Conservation (phyloP, 2,113 vertebrate genomes). For the Tetrao urogallus region DNA sequence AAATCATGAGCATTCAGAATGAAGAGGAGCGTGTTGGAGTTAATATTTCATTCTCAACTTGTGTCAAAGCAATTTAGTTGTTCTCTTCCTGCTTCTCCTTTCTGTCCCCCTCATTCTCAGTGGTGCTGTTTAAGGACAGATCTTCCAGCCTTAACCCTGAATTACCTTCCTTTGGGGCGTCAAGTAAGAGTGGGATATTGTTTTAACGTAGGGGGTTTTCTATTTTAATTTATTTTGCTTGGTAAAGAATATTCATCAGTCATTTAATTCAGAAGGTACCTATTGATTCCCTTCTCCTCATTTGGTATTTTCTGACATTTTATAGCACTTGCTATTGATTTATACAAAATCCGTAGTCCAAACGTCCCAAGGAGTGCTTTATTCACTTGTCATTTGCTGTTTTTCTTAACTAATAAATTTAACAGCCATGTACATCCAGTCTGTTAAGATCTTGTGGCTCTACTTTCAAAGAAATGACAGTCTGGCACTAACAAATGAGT, state of each 20-base stretch:
- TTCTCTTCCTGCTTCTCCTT: background rate
- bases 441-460: constrained; percentile 54
- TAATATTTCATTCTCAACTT: constrained; percentile 46
- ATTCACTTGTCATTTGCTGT: constrained; percentile 90
- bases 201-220: constrained; percentile 55
- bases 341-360: constrained; percentile 85
- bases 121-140: background rate
- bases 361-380: constrained; percentile 84
- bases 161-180: constrained; percentile 37
- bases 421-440: constrained; percentile 42
- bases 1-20: constrained; percentile 15
- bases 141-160: constrained; percentile 47
- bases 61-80: constrained; percentile 23
- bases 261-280: constrained; percentile 85
- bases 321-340: constrained; percentile 89
- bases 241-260: constrained; percentile 89
- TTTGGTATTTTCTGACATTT: constrained; percentile 95
- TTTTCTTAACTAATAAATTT: constrained; percentile 87
- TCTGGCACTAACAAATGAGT: constrained; percentile 59
- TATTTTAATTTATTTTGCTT: constrained; percentile 87
- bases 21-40: constrained; percentile 35
- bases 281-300: constrained; percentile 88
- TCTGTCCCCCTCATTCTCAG: background rate
- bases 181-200: constrained; percentile 48
- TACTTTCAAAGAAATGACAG: constrained; percentile 59